Evolutionary conservation across 2,113 vertebrate genomes (phyloP), one percentile per base, ranked within the genome.

Genomic region (Phoxinus phoxinus): DNA sequence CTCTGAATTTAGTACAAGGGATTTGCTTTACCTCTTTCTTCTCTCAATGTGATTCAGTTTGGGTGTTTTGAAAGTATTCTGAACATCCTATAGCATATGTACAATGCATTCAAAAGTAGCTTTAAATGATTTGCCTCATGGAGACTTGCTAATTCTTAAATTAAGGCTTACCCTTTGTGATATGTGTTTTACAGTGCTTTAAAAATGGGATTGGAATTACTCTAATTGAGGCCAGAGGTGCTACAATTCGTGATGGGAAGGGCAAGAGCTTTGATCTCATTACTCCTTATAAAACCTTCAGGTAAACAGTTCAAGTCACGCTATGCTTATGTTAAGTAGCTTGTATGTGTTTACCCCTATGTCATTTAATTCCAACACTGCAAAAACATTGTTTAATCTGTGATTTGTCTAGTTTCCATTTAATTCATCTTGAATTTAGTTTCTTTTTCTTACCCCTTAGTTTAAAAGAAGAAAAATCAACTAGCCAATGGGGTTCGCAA

Each of bases 271-370:
- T 99, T 0, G 98, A 99, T 86, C 95, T 99, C 90, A 97, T 99
- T 91, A 99, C 98, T 0, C 97, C 97, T 0, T 95, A 95, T 88
- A 99, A 96, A 90, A 94, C 90, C 7, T 99, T 99, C 97, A 99
- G 98, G 98, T 99, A 93, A n/a, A 37, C 13, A 1, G 19, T 61
- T 41, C 23, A 3, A 35, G 51, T 73, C 53, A 73, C 25, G 19
- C 37, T 25, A 15, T 48, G 59, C 10, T 72, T 71, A 35, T 65
- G 59, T 81, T 67, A 48, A 67, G 59, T 25, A 61, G n/a, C 58
- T 81, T 30, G 59, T 32, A 53, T 27, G 8, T 32, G 48, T 76
- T 15, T 53, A 53, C 13, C 27, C 27, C 53, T 32, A 76, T 53
- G 46, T 9, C 0, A 51, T 76, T 76, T n/a, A n/a, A n/a, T n/a